These are phyloP conservation scores for Ornithorhynchus anatinus DNA, from an alignment of 2,113 vertebrate species.

Conservation along the genomic window DNA sequence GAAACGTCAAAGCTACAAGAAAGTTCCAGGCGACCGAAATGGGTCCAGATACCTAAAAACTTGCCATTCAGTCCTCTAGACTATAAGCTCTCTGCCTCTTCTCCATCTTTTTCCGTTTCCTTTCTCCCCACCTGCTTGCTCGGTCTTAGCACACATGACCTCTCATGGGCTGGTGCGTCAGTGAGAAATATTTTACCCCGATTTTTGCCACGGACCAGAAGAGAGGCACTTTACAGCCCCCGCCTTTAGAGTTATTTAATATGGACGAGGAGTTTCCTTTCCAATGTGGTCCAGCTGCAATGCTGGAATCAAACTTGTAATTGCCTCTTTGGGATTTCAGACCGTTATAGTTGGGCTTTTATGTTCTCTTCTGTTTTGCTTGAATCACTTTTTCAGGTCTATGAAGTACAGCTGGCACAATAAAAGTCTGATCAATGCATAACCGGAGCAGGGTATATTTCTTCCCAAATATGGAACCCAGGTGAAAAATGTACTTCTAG, in stretches of 20 bases:
- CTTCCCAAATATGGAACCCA: conserved; percentile 74
- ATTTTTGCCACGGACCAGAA: conserved; percentile 71
- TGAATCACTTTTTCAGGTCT: conserved; percentile 78
- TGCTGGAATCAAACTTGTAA: conserved; percentile 78
- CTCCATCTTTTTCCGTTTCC: background rate
- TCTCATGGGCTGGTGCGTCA: conserved; percentile 56
- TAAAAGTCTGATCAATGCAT: conserved; percentile 82
- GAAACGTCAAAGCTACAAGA: too few relatives aligned
- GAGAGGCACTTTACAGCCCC: conserved; percentile 52
- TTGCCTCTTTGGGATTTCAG: conserved; percentile 78
- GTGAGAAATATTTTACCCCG: conserved; percentile 62
- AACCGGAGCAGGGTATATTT: conserved; percentile 72
- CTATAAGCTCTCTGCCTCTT: too few relatives aligned
- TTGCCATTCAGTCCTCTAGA: too few relatives aligned
- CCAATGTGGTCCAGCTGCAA: conserved; percentile 70
- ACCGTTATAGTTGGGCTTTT: conserved; percentile 77
- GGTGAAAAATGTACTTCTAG: conserved; percentile 74
- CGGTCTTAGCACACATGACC: conserved; percentile 4
- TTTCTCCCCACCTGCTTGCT: conserved; percentile 5
- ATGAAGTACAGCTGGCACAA: conserved; percentile 81
- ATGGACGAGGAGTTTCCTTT: conserved; percentile 73
- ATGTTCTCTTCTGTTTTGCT: conserved; percentile 79
- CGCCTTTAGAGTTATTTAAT: conserved; percentile 71
- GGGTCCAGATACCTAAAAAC: too few relatives aligned
- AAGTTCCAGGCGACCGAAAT: too few relatives aligned